A percentile compares a stretch with the other conserved stretches of the same genome.
Conservation (phyloP, 2,888 invertebrate species). For the Troides helena region DNA sequence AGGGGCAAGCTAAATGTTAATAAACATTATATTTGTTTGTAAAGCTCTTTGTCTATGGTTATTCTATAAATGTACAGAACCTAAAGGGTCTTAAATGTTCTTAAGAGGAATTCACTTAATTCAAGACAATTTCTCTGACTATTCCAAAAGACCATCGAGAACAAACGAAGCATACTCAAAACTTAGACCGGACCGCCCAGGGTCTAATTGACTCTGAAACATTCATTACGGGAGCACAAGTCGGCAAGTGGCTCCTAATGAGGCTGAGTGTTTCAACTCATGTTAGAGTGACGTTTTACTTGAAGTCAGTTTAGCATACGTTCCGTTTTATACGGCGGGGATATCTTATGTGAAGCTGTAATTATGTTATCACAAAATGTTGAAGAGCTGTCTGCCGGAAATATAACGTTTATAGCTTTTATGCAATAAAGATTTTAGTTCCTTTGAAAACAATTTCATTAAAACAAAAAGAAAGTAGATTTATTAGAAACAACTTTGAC, state of each 20-base stretch:
- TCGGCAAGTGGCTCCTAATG: slow-evolving; percentile 45
- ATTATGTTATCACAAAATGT: neutral
- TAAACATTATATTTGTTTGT: neutral
- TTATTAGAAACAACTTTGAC: no score
- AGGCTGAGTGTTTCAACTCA: slow-evolving; percentile 36
- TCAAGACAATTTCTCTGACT: slow-evolving; percentile 17
- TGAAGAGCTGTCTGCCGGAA: slow-evolving; percentile 7
- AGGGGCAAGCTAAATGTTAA: neutral
- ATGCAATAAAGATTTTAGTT: neutral
- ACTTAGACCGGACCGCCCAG: slow-evolving; percentile 38
- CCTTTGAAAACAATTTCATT: no score
- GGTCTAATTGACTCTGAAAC: slow-evolving; percentile 39
- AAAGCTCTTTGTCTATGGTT: neutral
- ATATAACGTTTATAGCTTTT: no score
- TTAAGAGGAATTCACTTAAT: slow-evolving; percentile 9
- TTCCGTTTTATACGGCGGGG: neutral
- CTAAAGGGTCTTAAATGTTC: neutral
- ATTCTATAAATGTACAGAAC: no score
- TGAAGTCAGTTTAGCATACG: slow-evolving; percentile 8
- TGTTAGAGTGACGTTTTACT: slow-evolving; percentile 29
- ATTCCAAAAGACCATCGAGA: slow-evolving; percentile 11
- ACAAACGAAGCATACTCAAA: slow-evolving; percentile 35
- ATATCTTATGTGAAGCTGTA: neutral
- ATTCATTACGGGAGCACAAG: slow-evolving; percentile 44
- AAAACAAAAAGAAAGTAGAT: no score